Evolutionary conservation across 2,797 vertebrate species (phyloP).

Genomic region (Gymnothorax reevesii): DNA sequence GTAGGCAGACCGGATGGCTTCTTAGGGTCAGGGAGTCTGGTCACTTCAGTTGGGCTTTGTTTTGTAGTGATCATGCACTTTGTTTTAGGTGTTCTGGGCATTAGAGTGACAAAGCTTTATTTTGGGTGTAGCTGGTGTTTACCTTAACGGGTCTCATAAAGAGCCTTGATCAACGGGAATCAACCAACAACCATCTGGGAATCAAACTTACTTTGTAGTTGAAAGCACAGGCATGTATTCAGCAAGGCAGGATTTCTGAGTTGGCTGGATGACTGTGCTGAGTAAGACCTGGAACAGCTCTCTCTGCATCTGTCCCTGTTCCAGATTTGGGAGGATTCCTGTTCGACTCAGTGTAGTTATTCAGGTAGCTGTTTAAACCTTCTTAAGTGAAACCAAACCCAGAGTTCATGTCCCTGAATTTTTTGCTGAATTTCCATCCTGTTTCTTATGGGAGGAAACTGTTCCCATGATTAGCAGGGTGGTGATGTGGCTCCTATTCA

Average conservation of each 20-base stretch:
- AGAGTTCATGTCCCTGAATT: no score
- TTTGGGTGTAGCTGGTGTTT: neutral
- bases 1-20: neutral
- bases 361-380: no score
- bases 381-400: no score
- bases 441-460: neutral
- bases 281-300: no score
- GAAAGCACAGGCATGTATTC: no score
- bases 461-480: neutral
- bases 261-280: no score
- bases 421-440: neutral
- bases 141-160: neutral
- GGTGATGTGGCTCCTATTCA: conserved; percentile 1
- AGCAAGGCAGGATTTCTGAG: no score
- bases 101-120: no score
- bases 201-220: neutral
- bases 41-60: neutral
- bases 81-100: neutral
- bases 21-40: neutral
- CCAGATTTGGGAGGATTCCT: no score
- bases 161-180: neutral
- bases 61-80: neutral
- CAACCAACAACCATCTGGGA: neutral
- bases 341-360: no score
- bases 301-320: no score